Evolutionary conservation across 2,113 vertebrate species (phyloP), one percentile per base, ranked within the genome.

Genomic region (Ochotona princeps): DNA sequence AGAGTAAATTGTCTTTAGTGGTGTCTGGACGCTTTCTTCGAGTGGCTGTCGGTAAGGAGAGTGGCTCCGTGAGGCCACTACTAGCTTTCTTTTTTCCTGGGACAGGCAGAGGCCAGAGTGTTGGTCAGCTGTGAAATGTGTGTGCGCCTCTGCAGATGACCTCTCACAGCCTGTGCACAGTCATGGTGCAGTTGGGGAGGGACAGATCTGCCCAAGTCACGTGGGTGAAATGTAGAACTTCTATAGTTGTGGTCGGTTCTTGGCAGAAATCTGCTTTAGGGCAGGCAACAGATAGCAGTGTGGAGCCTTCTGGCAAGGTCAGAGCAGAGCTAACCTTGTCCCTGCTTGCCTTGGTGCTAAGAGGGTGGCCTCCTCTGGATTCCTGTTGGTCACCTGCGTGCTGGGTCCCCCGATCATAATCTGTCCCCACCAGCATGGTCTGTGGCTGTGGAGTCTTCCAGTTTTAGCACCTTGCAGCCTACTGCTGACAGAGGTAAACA

Each of bases 1-100:
- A 99, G 97, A 98, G 98, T 97, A 97, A 98, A 98, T 98, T 98
- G 98, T 98, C 98, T 97, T 96, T 96, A 91, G 91, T 65, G 47
- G 10, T 0, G 47, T 90, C 54, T 81, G 10, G 28, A 11, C 65
- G 32, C 61, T 83, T 96, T 61, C 5, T 80, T 95, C 65, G 4
- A 11, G 0, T 1, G 86, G 79, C 3, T 1, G 0, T 11, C 72
- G 93, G n/a, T 13, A 30, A 80, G 70, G 12, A 12, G 38, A 74
- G 20, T n/a, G 54, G 76, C 81, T 44, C 54, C 38, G 44, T 15
- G 26, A 20, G 35, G 7, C 92, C 44, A 65, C 70, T 30, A 32
- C 23, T 18, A 35, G 32, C 67, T 54, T 79, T 38, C 57, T 44
- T 21, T 86, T 81, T 81, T 81, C 67, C 57, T 38, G 25, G 2